A percentile compares a stretch with the other conserved stretches of the same genome.
Conservation (phyloP, 2,888 invertebrate genomes). For the Orchesellides sinensis region DNA sequence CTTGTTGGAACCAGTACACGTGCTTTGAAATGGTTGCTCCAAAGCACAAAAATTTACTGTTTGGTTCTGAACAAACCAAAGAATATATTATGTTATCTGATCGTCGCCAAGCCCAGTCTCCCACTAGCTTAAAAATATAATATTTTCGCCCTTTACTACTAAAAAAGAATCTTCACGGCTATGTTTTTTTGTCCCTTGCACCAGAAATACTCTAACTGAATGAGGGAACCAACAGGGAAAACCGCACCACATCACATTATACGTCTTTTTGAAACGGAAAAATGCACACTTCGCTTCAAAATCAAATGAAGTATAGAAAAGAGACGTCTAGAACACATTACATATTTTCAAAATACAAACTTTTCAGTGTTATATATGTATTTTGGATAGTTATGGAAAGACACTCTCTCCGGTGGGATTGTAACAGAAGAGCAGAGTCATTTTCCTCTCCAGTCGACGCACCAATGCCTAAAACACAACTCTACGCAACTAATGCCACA, state of each 20-base stretch:
- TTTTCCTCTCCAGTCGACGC: constrained; percentile 33
- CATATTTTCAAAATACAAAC: constrained; percentile 13
- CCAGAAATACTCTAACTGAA: constrained; percentile 52
- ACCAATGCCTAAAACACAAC: constrained; percentile 31
- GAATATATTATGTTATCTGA: constrained; percentile 3
- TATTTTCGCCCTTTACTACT: constrained; percentile 7
- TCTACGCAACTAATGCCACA: constrained; percentile 42
- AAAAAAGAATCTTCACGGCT: not conserved
- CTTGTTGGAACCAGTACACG: constrained; percentile 26
- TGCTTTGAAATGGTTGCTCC: constrained; percentile 34
- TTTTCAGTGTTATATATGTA: not conserved
- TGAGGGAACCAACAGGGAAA: constrained; percentile 31
- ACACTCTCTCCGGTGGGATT: constrained; percentile 32
- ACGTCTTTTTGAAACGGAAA: constrained; percentile 1
- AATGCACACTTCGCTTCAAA: constrained; percentile 27
- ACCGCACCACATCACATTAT: not conserved
- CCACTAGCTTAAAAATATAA: constrained; percentile 33
- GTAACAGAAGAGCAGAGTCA: constrained; percentile 25
- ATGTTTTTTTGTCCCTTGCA: constrained; percentile 25
- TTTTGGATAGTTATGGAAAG: constrained; percentile 5
- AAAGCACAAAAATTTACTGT: constrained; percentile 7
- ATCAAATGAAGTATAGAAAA: constrained; percentile 1
- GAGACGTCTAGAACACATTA: not conserved
- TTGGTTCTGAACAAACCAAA: constrained; percentile 26
- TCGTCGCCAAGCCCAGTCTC: constrained; percentile 7